Evolutionary conservation across 2,888 invertebrate species (phyloP).

Genomic region (Drosophila sordidapex): DNA sequence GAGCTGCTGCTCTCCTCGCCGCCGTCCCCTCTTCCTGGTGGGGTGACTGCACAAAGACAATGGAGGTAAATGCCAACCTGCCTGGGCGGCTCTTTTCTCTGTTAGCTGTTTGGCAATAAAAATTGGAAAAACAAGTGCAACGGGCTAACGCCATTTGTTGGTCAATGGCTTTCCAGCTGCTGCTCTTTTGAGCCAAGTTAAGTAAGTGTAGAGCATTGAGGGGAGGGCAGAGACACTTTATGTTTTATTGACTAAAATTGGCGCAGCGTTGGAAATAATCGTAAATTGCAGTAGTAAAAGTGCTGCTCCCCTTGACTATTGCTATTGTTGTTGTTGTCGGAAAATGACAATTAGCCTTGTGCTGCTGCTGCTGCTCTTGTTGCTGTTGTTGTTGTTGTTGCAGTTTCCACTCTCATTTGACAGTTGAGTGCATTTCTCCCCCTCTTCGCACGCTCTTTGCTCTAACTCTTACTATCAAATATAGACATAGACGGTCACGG

Average conservation of each 20-base stretch:
- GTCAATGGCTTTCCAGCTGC: slow-evolving; percentile 16
- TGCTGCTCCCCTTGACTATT: slow-evolving; percentile 46
- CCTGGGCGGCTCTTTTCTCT: slow-evolving; percentile 20
- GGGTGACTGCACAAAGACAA: slow-evolving; percentile 71
- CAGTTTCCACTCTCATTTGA: slow-evolving; percentile 54
- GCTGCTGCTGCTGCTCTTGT: slow-evolving; percentile 15
- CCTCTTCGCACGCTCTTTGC: neutral
- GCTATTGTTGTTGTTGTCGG: slow-evolving; percentile 62
- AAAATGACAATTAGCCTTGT: slow-evolving; percentile 76
- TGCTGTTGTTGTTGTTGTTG: slow-evolving; percentile 37
- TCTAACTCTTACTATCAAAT: slow-evolving; percentile 31
- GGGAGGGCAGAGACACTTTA: slow-evolving; percentile 29
- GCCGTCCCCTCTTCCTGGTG: neutral
- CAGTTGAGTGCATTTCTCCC: slow-evolving; percentile 65
- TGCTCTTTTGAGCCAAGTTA: slow-evolving; percentile 12
- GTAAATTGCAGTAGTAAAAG: slow-evolving; percentile 41
- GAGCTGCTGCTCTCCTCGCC: neutral
- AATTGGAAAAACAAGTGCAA: slow-evolving; percentile 54
- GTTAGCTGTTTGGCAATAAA: slow-evolving; percentile 31
- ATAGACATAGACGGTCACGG: slow-evolving; percentile 53
- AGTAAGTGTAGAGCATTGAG: neutral
- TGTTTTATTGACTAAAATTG: slow-evolving; percentile 63
- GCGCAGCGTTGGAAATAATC: slow-evolving; percentile 31
- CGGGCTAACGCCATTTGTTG: slow-evolving; percentile 44
- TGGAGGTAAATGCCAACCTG: slow-evolving; percentile 32